These are phyloP conservation scores for Manacus vitellinus DNA, from an alignment of 2,113 vertebrate genomes.

Conservation along the genomic window DNA sequence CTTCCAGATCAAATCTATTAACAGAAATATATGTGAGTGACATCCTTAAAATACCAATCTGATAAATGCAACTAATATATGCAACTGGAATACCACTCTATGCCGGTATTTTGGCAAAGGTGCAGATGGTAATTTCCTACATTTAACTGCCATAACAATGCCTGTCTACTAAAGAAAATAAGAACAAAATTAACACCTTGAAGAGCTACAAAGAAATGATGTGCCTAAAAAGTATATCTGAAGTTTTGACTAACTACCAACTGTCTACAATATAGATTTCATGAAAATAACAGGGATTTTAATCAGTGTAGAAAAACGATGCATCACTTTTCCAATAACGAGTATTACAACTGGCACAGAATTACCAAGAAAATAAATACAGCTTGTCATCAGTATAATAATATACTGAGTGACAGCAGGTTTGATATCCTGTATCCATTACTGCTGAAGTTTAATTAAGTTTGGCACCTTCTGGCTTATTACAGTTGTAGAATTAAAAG, in stretches of 20 bases:
- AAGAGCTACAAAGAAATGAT: neutral
- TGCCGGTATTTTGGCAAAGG: neutral
- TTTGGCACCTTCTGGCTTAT: neutral
- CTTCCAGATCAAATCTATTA: slow-evolving; percentile 89
- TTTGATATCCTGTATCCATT: neutral
- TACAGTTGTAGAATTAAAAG: neutral
- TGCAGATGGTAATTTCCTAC: neutral
- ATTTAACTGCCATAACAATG: neutral
- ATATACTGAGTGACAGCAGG: neutral
- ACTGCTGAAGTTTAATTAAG: neutral
- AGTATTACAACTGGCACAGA: neutral
- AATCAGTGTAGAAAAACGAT: neutral
- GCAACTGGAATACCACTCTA: neutral
- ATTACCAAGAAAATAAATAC: neutral
- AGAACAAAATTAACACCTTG: neutral
- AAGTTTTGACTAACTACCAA: neutral
- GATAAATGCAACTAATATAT: neutral
- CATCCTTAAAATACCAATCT: neutral
- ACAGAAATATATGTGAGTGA: neutral
- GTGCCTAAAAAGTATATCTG: neutral
- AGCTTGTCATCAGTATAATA: neutral
- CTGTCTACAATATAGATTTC: neutral
- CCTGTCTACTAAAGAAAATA: neutral
- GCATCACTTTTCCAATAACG: neutral
- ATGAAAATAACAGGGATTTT: neutral